Conservation (phyloP, 2,888 invertebrate species). For the Andricus quercusramuli region DNA sequence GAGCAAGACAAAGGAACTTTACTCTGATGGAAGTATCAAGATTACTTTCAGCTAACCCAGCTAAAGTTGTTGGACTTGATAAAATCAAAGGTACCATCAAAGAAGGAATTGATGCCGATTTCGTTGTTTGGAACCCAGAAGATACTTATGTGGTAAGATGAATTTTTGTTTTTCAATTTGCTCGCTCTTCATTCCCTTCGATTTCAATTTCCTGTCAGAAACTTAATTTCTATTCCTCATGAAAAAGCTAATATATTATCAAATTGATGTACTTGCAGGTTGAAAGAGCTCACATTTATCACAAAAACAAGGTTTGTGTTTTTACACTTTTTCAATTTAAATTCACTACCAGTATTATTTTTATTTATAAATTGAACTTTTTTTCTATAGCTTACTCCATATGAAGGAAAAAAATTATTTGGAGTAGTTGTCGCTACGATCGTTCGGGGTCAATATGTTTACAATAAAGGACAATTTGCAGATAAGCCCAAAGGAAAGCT, state of each 20-base stretch:
- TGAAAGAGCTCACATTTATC: constrained; percentile 81
- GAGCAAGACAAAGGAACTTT: constrained; percentile 80
- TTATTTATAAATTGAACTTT: background rate
- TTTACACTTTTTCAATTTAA: background rate
- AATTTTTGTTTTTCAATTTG: background rate
- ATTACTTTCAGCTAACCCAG: constrained; percentile 83
- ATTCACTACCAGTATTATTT: background rate
- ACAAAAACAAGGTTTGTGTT: constrained; percentile 84
- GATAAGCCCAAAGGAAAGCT: constrained; percentile 79
- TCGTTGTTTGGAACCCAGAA: constrained; percentile 86
- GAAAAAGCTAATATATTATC: background rate
- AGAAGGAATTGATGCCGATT: constrained; percentile 85
- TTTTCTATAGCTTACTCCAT: constrained; percentile 83
- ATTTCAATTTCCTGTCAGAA: no score
- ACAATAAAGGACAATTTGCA: constrained; percentile 77
- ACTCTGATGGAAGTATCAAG: constrained; percentile 81
- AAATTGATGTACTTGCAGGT: constrained; percentile 62
- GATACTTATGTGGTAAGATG: constrained; percentile 80
- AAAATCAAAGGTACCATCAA: constrained; percentile 83
- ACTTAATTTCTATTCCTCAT: no score
- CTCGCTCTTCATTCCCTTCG: background rate
- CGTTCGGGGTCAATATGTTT: constrained; percentile 84
- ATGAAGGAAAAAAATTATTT: constrained; percentile 81
- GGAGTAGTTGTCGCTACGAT: constrained; percentile 85
- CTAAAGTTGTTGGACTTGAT: constrained; percentile 83